phyloP scores from a whole-genome alignment of 2,113 vertebrate genomes.

The Ceratotherium simum region DNA sequence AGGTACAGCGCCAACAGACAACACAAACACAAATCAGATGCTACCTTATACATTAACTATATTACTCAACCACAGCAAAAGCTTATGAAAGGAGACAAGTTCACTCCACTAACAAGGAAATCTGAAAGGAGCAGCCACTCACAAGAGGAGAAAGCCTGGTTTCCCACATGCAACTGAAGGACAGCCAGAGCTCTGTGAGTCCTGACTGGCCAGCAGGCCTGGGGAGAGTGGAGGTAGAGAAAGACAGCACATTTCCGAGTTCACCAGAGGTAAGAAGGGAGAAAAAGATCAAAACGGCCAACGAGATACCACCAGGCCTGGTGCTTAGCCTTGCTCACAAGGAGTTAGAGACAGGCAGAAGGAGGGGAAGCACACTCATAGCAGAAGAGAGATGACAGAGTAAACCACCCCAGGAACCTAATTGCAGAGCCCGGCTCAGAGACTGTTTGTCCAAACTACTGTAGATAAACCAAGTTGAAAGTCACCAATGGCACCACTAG shows the following conservation, averaged over 20 bases:
- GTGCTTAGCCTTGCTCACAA: not conserved
- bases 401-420: not conserved
- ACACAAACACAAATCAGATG: not conserved
- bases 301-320: not conserved
- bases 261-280: rapidly evolving
- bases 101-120: not conserved
- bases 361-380: not conserved
- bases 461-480: not conserved
- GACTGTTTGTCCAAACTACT: not conserved
- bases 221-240: rapidly evolving
- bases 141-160: not conserved
- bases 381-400: not conserved
- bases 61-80: not conserved
- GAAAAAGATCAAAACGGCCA: not conserved
- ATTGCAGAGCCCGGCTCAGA: not conserved
- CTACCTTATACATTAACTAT: not conserved
- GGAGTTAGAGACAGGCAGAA: not conserved
- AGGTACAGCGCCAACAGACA: not conserved
- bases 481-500: not conserved
- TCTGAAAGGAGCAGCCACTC: not conserved
- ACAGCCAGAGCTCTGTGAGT: not conserved
- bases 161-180: not conserved
- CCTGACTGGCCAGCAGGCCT: not conserved
- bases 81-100: not conserved
- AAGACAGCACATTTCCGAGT: not conserved